A percentile compares a stretch with the other conserved stretches of the same genome.
Evolutionary conservation across 2,113 vertebrate genomes (phyloP).

Genomic region (Pangasianodon gigas): DNA sequence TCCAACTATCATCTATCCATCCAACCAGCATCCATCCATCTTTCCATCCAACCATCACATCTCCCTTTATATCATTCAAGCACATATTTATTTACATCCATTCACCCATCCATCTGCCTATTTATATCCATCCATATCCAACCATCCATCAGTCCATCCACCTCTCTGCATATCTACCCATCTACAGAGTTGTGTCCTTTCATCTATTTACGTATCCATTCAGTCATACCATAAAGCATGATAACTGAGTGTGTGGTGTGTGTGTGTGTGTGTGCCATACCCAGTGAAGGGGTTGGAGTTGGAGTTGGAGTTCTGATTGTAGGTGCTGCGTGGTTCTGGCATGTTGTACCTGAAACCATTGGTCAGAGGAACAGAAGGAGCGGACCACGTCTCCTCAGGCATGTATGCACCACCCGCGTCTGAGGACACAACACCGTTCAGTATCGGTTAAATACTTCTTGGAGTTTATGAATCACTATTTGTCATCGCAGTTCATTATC

Average conservation of each 20-base stretch:
- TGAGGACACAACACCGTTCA: slow-evolving; percentile 45
- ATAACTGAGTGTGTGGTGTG: not conserved
- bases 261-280: slow-evolving; percentile 63
- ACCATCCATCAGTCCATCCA: not conserved
- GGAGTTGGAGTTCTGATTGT: slow-evolving; percentile 73
- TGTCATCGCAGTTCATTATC: not conserved
- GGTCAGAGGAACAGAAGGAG: slow-evolving; percentile 82
- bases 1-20: not conserved
- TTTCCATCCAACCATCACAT: not conserved
- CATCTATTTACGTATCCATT: not conserved
- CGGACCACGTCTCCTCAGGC: slow-evolving; percentile 83
- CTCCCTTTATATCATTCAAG: not conserved
- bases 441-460: not conserved
- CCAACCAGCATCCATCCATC: not conserved
- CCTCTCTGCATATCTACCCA: not conserved
- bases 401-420: slow-evolving; percentile 76
- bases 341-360: slow-evolving; percentile 86
- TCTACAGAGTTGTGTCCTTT: not conserved
- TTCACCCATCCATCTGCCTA: not conserved
- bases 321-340: slow-evolving; percentile 75
- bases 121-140: not conserved
- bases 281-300: slow-evolving; percentile 75
- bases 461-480: not conserved
- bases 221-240: not conserved
- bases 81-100: not conserved